Evolutionary conservation across 1,140 invertebrate genomes (phyloP).

Genomic region (Triops longicaudatus): DNA sequence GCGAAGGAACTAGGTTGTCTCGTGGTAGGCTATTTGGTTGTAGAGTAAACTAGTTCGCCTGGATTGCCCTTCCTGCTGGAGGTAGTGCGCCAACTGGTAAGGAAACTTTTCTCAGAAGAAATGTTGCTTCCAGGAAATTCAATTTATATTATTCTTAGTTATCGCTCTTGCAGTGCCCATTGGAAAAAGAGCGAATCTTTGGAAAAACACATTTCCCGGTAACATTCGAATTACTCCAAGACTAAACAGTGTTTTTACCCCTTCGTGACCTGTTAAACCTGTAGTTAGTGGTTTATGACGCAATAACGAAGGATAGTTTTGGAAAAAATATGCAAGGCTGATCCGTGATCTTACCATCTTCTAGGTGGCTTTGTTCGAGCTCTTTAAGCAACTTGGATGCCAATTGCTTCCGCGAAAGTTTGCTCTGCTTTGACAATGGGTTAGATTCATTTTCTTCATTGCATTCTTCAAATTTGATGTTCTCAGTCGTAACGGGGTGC

Average conservation of each 20-base stretch:
- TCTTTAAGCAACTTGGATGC: background rate
- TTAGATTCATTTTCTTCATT: background rate
- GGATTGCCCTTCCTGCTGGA: background rate
- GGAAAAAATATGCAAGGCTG: background rate
- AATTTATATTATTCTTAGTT: no score
- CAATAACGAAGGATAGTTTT: no score
- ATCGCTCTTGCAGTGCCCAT: no score
- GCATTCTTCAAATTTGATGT: background rate
- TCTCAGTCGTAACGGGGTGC: background rate
- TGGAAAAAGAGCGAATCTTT: no score
- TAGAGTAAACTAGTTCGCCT: background rate
- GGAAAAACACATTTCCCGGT: no score
- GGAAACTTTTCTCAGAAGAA: no score
- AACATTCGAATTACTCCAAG: no score
- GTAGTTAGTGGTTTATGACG: no score
- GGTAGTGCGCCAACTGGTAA: background rate
- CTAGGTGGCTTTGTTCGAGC: conserved; percentile 11
- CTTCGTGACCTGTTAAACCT: no score
- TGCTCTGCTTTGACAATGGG: background rate
- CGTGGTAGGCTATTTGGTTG: background rate
- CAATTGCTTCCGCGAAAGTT: conserved; percentile 16
- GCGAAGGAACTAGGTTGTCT: background rate
- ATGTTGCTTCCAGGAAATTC: no score
- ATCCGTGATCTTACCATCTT: background rate
- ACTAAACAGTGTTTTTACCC: no score